Evolutionary conservation across 2,888 invertebrate genomes (phyloP).

Genomic region (Nebria salina): DNA sequence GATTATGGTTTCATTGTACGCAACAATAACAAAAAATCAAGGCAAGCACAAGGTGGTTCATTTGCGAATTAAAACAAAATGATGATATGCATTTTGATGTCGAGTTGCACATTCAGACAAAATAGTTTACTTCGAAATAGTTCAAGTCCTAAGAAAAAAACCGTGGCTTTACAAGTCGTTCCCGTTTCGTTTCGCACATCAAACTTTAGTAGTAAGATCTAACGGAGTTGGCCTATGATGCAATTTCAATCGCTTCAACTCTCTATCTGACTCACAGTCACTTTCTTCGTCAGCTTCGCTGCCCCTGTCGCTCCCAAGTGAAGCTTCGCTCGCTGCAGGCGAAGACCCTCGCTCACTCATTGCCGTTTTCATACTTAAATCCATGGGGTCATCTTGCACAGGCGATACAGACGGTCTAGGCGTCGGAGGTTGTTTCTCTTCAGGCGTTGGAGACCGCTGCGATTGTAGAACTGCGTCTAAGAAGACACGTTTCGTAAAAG

Average conservation of each 20-base stretch:
- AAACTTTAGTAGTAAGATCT: constrained; percentile 77
- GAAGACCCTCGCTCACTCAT: constrained; percentile 64
- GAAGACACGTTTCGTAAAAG: constrained; percentile 76
- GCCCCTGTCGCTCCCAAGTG: constrained; percentile 62
- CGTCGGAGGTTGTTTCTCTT: constrained; percentile 53
- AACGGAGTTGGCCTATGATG: constrained; percentile 65
- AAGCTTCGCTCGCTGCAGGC: constrained; percentile 57
- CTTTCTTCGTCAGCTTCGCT: constrained; percentile 68
- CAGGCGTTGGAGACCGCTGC: constrained; percentile 67
- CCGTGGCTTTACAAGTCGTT: background rate
- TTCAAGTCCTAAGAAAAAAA: no score
- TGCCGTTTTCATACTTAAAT: constrained; percentile 78
- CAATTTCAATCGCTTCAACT: constrained; percentile 69
- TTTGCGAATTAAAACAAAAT: background rate
- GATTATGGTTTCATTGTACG: constrained; percentile 43
- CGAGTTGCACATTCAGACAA: background rate
- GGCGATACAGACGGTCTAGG: constrained; percentile 58
- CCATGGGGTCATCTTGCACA: constrained; percentile 81
- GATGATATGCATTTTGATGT: background rate
- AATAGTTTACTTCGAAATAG: no score
- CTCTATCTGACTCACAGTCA: constrained; percentile 63
- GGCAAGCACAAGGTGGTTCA: constrained; percentile 25
- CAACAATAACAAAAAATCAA: constrained; percentile 47
- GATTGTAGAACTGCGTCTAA: constrained; percentile 80
- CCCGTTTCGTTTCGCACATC: constrained; percentile 54